Percentiles rank a stretch among this genome's conserved stretches.
These are phyloP conservation scores for Drosophila rhopaloa DNA, from an alignment of 1,140 invertebrate species.

Conservation along the genomic window DNA sequence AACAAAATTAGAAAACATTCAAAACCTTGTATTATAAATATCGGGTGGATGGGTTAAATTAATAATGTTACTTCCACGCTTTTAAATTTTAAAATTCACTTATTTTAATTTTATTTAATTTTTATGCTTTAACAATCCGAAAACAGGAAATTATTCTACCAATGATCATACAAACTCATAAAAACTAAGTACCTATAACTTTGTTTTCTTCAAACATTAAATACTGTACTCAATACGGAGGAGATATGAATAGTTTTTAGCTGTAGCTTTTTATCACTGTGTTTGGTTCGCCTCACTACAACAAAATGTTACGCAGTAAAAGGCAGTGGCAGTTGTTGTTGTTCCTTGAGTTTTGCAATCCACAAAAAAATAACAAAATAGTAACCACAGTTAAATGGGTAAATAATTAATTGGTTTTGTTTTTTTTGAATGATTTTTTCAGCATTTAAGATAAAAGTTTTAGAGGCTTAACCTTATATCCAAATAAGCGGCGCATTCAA, in stretches of 20 bases:
- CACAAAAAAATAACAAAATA: conserved; percentile 24
- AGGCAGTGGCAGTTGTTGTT: conserved; percentile 30
- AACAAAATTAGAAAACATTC: no score
- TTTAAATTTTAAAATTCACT: no score
- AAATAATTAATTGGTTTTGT: conserved; percentile 72
- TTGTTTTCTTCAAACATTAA: not conserved
- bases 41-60: no score
- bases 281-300: conserved; percentile 43
- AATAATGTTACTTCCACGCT: no score
- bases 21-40: no score
- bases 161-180: no score
- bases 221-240: conserved; percentile 6
- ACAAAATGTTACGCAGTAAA: conserved; percentile 55
- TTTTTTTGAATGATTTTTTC: conserved; percentile 38
- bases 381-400: conserved; percentile 48
- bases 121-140: no score
- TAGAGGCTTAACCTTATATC: conserved; percentile 44
- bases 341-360: conserved; percentile 54
- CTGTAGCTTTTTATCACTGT: conserved; percentile 14
- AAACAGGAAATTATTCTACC: no score
- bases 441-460: conserved; percentile 30
- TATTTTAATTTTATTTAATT: no score
- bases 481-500: conserved; percentile 19
- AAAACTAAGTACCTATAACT: not conserved
- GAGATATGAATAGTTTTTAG: conserved; percentile 46